These are phyloP conservation scores for Tretioscincus oriximinensis DNA, from an alignment of 2,113 vertebrate species.

Conservation along the genomic window DNA sequence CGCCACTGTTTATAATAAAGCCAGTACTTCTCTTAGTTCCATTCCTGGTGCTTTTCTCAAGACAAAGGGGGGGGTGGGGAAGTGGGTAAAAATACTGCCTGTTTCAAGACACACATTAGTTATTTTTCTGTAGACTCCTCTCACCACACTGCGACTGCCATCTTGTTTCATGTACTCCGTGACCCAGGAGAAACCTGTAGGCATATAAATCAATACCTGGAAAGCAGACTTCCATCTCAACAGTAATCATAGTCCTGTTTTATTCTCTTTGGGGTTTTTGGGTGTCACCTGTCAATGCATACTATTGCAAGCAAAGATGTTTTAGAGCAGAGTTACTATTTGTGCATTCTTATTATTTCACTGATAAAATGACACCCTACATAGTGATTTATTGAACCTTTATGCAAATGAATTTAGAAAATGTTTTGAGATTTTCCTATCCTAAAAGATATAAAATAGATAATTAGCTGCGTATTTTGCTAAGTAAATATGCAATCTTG, in stretches of 20 bases:
- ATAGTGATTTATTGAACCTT: too few species aligned
- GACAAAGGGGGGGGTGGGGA: not conserved
- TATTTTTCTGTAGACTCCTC: not conserved
- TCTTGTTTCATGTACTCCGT: conserved; percentile 22
- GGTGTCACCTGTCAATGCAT: not conserved
- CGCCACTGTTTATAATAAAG: not conserved
- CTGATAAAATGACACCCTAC: too few species aligned
- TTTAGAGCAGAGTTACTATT: not conserved
- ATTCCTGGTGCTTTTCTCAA: not conserved
- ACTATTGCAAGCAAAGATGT: not conserved
- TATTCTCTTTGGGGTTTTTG: conserved; percentile 3
- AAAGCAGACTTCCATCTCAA: conserved; percentile 10
- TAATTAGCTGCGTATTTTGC: too few species aligned
- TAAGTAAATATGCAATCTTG: too few species aligned
- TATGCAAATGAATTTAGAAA: too few species aligned
- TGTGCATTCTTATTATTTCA: too few species aligned
- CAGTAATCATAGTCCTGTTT: not conserved
- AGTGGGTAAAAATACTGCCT: not conserved
- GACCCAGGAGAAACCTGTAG: conserved; percentile 13
- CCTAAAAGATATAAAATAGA: too few species aligned
- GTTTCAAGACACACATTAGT: not conserved
- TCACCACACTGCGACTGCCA: not conserved
- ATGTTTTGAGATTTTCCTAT: too few species aligned
- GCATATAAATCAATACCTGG: conserved; percentile 22
- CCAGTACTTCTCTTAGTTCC: not conserved